These are phyloP conservation scores for Synodontis membranacea DNA, from an alignment of 2,113 vertebrate genomes.

Conservation along the genomic window DNA sequence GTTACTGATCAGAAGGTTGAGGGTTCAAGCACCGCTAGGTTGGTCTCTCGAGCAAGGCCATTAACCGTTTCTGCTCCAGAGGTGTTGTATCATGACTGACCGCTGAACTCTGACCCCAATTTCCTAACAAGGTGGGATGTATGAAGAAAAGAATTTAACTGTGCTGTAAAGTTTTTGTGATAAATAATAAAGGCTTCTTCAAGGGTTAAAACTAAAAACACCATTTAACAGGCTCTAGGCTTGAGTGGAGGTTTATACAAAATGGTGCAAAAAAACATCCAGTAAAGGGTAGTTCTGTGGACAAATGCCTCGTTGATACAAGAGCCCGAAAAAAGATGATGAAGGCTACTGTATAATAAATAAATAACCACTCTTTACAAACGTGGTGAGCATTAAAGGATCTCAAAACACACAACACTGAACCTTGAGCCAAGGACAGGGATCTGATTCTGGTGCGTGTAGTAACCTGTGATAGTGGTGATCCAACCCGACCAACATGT, in stretches of 20 bases:
- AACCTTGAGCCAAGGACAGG: background rate
- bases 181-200: too few species aligned
- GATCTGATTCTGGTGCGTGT: background rate
- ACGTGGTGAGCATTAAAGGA: background rate
- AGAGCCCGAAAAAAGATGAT: background rate
- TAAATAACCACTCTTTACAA: background rate
- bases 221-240: background rate
- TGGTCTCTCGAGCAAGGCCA: too few species aligned
- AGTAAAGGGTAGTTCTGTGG: background rate
- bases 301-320: background rate
- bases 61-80: too few species aligned
- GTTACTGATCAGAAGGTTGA: too few species aligned
- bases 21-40: too few species aligned
- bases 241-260: background rate
- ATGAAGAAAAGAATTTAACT: too few species aligned
- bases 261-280: background rate
- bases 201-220: background rate
- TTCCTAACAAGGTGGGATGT: too few species aligned
- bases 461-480: background rate
- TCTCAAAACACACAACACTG: background rate
- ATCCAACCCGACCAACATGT: too few species aligned
- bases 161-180: too few species aligned
- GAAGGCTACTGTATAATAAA: background rate
- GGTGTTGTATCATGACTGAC: too few species aligned
- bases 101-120: too few species aligned